These are phyloP conservation scores for Drosophila neutralis DNA, from an alignment of 2,888 invertebrate genomes.

Conservation along the genomic window DNA sequence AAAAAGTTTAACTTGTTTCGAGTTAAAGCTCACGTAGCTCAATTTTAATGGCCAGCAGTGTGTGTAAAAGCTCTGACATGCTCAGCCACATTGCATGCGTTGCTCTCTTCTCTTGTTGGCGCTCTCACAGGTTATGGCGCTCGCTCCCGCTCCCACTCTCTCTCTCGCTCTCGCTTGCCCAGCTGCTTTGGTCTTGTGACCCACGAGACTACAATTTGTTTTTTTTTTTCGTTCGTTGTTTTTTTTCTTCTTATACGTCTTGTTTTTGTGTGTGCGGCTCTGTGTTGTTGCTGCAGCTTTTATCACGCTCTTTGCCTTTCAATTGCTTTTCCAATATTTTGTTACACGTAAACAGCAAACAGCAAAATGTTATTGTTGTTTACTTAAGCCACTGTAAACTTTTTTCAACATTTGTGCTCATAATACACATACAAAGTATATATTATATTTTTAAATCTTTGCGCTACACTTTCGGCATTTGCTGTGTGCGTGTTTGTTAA, in stretches of 20 bases:
- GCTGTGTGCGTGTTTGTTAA: slow-evolving; percentile 54
- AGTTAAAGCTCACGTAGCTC: slow-evolving; percentile 41
- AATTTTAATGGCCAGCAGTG: slow-evolving; percentile 50
- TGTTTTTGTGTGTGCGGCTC: slow-evolving; percentile 46
- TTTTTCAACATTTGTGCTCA: slow-evolving; percentile 14
- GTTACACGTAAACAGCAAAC: slow-evolving; percentile 53
- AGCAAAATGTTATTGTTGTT: slow-evolving; percentile 42
- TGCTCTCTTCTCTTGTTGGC: slow-evolving; percentile 22
- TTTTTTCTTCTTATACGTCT: slow-evolving; percentile 20
- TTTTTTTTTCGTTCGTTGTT: slow-evolving; percentile 34
- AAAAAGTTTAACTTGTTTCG: slow-evolving; percentile 3
- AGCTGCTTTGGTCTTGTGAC: slow-evolving; percentile 74
- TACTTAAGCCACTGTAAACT: slow-evolving; percentile 28
- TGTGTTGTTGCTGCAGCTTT: slow-evolving; percentile 71
- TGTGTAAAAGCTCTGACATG: slow-evolving; percentile 56
- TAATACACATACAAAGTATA: slow-evolving; percentile 4
- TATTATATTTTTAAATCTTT: slow-evolving; percentile 3
- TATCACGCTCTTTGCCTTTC: slow-evolving; percentile 70
- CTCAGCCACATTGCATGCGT: slow-evolving; percentile 46
- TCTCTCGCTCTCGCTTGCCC: slow-evolving; percentile 21
- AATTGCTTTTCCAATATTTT: slow-evolving; percentile 62
- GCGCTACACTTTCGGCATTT: slow-evolving; percentile 13
- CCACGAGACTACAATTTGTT: slow-evolving; percentile 47
- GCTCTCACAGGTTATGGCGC: slow-evolving; percentile 6
- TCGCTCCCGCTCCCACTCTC: neutral